Evolutionary conservation across 2,888 invertebrate genomes (phyloP).

Genomic region (Lymantria dispar): DNA sequence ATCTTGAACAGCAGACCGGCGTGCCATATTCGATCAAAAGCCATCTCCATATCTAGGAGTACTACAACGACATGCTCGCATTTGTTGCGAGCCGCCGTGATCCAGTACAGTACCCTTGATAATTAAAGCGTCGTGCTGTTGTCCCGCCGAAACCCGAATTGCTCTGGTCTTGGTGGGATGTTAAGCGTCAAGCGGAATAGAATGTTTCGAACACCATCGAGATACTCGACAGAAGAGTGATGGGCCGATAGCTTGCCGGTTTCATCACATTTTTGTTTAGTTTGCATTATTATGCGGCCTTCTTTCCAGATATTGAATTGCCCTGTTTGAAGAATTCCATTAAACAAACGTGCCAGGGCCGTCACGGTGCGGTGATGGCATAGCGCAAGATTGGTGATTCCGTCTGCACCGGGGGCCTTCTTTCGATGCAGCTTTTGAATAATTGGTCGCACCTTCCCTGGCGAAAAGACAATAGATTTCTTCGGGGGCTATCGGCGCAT

Average conservation of each 20-base stretch:
- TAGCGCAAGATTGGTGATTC: background rate
- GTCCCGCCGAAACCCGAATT: slow-evolving; percentile 13
- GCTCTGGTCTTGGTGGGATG: background rate
- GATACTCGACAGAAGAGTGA: slow-evolving; percentile 6
- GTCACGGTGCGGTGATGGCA: background rate
- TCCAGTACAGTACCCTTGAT: background rate
- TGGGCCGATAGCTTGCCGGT: slow-evolving; percentile 27
- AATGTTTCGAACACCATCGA: background rate
- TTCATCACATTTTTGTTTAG: slow-evolving; percentile 17
- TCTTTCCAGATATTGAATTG: background rate
- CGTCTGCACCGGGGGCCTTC: slow-evolving; percentile 1
- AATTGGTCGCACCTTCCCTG: background rate
- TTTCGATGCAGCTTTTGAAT: background rate
- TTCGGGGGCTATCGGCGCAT: background rate
- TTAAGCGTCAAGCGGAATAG: background rate
- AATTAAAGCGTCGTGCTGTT: slow-evolving; percentile 14
- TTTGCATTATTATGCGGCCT: slow-evolving; percentile 22
- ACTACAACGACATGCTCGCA: background rate
- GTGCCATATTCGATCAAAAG: background rate
- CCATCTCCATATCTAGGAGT: background rate
- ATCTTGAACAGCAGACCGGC: background rate
- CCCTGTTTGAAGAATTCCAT: background rate
- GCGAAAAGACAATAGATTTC: background rate
- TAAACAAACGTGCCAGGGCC: background rate
- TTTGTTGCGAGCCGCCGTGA: too few relatives aligned